Evolutionary conservation across 2,888 invertebrate genomes (phyloP).

Genomic region (Gibbula magus): DNA sequence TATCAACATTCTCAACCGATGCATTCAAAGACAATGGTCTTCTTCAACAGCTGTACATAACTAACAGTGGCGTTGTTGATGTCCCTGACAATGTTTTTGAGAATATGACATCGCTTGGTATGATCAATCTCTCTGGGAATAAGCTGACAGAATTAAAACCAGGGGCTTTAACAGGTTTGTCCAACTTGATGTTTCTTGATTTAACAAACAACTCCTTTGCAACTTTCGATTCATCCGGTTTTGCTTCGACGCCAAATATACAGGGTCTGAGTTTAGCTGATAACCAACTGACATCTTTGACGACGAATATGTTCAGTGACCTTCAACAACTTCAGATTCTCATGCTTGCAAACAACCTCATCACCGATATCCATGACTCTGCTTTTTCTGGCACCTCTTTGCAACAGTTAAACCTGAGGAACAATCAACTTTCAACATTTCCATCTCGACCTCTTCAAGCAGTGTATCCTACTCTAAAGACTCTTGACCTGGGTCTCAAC

Average conservation of each 20-base stretch:
- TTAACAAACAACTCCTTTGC: slow-evolving; percentile 47
- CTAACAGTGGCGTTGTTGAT: neutral
- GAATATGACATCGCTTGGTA: neutral
- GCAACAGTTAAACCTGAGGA: neutral
- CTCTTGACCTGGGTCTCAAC: neutral
- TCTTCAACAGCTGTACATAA: neutral
- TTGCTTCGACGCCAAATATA: slow-evolving; percentile 44
- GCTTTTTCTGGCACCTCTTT: neutral
- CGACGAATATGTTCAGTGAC: slow-evolving; percentile 20
- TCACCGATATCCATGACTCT: neutral
- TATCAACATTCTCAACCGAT: neutral
- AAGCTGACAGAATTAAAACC: neutral
- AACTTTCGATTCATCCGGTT: slow-evolving; percentile 43
- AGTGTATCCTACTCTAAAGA: neutral
- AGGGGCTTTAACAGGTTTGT: neutral
- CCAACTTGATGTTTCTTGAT: slow-evolving; percentile 43
- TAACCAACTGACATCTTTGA: slow-evolving; percentile 41
- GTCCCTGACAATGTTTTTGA: neutral
- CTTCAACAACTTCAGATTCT: slow-evolving; percentile 45
- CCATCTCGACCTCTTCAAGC: neutral
- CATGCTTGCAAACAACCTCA: slow-evolving; percentile 47
- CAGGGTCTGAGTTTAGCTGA: slow-evolving; percentile 46
- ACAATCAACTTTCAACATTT: neutral
- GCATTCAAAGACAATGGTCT: neutral
- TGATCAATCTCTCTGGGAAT: neutral